Evolutionary conservation across 2,888 invertebrate species (phyloP).

Genomic region (Amphipoea oculea): DNA sequence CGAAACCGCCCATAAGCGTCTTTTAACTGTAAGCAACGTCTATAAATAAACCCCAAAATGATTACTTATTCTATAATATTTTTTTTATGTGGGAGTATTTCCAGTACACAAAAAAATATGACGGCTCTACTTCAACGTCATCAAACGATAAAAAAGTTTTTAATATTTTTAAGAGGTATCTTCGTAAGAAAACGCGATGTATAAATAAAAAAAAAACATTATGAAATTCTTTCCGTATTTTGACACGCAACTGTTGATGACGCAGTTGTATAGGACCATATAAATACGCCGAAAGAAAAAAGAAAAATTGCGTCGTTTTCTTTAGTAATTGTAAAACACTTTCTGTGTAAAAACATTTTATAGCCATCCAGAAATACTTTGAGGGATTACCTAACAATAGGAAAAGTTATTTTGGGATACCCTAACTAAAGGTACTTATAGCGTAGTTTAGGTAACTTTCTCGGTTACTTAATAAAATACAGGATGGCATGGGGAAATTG

Average conservation of each 20-base stretch:
- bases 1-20: no score
- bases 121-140: neutral
- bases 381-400: neutral
- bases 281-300: conserved; percentile 16
- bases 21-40: no score
- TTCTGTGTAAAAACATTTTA: neutral
- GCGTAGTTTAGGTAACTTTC: neutral
- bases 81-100: no score
- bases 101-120: no score
- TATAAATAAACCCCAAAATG: no score
- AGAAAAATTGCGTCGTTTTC: conserved; percentile 3
- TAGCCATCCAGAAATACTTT: neutral
- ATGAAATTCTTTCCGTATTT: conserved; percentile 1
- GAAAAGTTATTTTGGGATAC: conserved; percentile 3
- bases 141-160: no score
- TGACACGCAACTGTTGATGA: conserved; percentile 21
- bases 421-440: neutral
- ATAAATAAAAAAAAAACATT: conserved; percentile 2
- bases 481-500: neutral
- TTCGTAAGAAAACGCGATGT: neutral
- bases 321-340: conserved; percentile 14
- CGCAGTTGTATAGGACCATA: conserved; percentile 9
- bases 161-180: neutral
- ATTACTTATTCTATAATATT: no score
- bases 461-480: neutral